Evolutionary conservation across 2,888 invertebrate genomes (phyloP).

Genomic region (Temnothorax ravouxi): DNA sequence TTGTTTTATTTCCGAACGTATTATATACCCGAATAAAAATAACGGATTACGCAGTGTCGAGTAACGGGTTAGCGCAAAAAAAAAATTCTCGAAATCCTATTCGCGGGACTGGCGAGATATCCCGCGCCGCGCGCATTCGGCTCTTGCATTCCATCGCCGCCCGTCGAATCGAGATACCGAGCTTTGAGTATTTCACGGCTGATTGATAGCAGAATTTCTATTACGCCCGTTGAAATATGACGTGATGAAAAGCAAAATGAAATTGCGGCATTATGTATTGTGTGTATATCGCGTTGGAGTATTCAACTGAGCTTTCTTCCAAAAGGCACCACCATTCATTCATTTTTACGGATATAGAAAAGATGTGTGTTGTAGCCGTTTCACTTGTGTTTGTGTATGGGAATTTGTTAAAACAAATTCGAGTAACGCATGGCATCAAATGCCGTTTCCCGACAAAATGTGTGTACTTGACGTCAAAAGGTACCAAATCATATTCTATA

Average conservation of each 20-base stretch:
- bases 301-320: constrained; percentile 25
- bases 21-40: constrained; percentile 54
- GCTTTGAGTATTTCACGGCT: constrained; percentile 47
- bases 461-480: constrained; percentile 43
- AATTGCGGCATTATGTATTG: constrained; percentile 47
- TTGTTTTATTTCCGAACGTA: constrained; percentile 48
- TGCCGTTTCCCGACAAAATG: constrained; percentile 36
- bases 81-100: constrained; percentile 51
- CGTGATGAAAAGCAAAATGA: constrained; percentile 47
- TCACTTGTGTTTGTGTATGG: not conserved
- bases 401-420: constrained; percentile 46
- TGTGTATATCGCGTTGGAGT: constrained; percentile 22
- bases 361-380: not conserved
- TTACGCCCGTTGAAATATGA: constrained; percentile 47
- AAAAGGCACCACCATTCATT: constrained; percentile 25
- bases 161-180: constrained; percentile 43
- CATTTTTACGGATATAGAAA: constrained; percentile 25
- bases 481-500: constrained; percentile 8
- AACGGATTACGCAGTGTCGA: constrained; percentile 54
- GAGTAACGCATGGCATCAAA: constrained; percentile 28
- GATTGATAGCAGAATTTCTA: constrained; percentile 56
- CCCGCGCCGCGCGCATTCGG: constrained; percentile 27
- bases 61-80: constrained; percentile 40
- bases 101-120: constrained; percentile 50
- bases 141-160: constrained; percentile 48